phyloP scores from a whole-genome alignment of 2,797 vertebrate genomes.

The Myotis pilosus region DNA sequence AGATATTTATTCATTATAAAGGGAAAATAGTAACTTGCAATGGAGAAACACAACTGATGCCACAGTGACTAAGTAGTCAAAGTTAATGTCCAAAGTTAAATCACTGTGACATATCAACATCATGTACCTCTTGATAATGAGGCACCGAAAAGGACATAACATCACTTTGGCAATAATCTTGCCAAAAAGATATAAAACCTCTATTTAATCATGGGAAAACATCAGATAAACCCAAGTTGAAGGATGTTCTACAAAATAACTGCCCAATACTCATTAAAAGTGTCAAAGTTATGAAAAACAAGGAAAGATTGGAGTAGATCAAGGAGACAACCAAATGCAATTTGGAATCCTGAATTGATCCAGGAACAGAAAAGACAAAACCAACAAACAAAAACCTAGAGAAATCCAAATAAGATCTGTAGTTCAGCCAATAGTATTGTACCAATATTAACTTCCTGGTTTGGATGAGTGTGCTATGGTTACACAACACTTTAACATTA shows the following conservation, averaged over 20 bases:
- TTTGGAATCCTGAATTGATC: not conserved
- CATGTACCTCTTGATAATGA: not conserved
- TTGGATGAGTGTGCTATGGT: not conserved
- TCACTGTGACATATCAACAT: not conserved
- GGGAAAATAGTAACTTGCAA: not conserved
- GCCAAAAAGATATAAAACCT: not conserved
- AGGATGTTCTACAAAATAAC: not conserved
- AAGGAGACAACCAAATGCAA: not conserved
- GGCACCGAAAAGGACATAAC: not conserved
- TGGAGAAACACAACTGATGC: not conserved
- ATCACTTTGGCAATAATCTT: not conserved
- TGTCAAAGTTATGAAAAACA: not conserved
- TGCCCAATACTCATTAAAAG: not conserved
- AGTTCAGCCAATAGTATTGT: not conserved
- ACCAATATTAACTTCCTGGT: not conserved
- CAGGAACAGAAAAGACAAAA: not conserved
- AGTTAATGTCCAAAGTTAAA: not conserved
- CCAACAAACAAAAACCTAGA: not conserved
- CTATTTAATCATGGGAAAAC: not conserved
- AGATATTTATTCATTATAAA: not conserved
- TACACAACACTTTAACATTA: not conserved
- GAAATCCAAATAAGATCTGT: not conserved
- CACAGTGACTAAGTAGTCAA: not conserved
- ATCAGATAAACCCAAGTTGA: not conserved
- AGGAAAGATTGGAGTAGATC: not conserved